Conservation (phyloP, 2,888 invertebrate genomes). For the Rosalia funebris region DNA sequence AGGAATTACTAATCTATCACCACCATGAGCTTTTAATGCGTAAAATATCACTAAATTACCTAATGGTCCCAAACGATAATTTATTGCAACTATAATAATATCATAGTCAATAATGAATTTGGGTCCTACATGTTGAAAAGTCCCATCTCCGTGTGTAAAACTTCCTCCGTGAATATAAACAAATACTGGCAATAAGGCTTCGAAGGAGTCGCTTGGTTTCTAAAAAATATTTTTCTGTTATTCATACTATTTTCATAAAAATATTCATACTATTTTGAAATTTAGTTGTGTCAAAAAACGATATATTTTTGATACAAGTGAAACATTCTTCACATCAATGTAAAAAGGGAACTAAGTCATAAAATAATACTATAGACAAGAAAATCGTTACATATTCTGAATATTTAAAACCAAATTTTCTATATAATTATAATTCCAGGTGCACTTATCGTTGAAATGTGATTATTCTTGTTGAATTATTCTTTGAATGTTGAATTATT, state of each 20-base stretch:
- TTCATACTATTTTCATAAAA: not conserved
- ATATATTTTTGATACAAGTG: not conserved
- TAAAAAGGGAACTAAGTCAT: not conserved
- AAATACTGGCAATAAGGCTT: conserved; percentile 43
- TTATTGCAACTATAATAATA: conserved; percentile 42
- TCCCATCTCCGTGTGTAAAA: conserved; percentile 35
- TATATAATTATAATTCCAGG: no score
- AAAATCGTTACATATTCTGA: no score
- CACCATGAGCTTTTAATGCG: no score
- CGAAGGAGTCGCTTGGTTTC: conserved; percentile 10
- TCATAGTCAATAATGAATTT: conserved; percentile 40
- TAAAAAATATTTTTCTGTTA: no score
- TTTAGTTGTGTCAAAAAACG: not conserved
- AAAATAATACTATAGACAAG: not conserved
- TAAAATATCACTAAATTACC: conserved; percentile 26
- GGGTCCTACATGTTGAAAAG: conserved; percentile 34
- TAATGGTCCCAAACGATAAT: conserved; percentile 43
- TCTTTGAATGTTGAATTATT: no score
- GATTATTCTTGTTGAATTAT: no score
- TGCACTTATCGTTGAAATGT: no score
- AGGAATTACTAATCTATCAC: no score
- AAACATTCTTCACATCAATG: not conserved
- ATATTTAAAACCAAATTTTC: no score
- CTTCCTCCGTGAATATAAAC: conserved; percentile 51
- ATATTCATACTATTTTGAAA: not conserved